Evolutionary conservation across 2,888 invertebrate genomes (phyloP).

Genomic region (Apocheima hispidaria): DNA sequence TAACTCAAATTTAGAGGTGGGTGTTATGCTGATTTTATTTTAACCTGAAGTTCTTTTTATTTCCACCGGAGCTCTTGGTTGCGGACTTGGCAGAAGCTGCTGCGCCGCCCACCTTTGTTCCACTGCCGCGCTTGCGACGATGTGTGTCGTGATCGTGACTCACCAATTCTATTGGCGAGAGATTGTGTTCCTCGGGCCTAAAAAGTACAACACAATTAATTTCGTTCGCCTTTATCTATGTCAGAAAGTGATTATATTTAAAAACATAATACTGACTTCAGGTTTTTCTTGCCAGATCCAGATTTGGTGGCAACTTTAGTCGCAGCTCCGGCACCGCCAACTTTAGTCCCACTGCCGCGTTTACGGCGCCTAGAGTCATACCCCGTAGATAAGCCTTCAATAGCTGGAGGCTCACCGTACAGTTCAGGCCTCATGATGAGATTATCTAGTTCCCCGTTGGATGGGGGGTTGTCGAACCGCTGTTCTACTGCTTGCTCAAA

Average conservation of each 20-base stretch:
- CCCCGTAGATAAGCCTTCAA: constrained; percentile 72
- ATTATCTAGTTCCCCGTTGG: constrained; percentile 83
- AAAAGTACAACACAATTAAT: constrained; percentile 35
- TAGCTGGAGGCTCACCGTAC: constrained; percentile 86
- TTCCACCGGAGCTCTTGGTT: constrained; percentile 78
- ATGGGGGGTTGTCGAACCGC: constrained; percentile 70
- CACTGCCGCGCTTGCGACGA: constrained; percentile 77
- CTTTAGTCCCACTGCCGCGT: constrained; percentile 79
- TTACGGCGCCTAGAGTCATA: constrained; percentile 77
- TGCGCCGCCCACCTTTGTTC: constrained; percentile 78
- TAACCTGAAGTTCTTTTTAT: constrained; percentile 82
- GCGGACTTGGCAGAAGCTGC: constrained; percentile 80
- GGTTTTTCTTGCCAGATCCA: constrained; percentile 79
- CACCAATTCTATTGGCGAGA: constrained; percentile 69
- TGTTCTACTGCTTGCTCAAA: constrained; percentile 77
- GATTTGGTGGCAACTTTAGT: constrained; percentile 81
- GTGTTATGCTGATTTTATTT: constrained; percentile 40
- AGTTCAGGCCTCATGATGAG: constrained; percentile 87
- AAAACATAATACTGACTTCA: constrained; percentile 65
- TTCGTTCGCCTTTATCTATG: constrained; percentile 9
- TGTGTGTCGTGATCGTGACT: constrained; percentile 69
- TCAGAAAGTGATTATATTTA: constrained; percentile 2
- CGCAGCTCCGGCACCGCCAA: constrained; percentile 80
- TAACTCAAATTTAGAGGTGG: constrained; percentile 3
- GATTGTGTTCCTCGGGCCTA: constrained; percentile 71